Conservation (phyloP, 92 coral and sea anemone species). For the Chrysogorgia sp. region DNA sequence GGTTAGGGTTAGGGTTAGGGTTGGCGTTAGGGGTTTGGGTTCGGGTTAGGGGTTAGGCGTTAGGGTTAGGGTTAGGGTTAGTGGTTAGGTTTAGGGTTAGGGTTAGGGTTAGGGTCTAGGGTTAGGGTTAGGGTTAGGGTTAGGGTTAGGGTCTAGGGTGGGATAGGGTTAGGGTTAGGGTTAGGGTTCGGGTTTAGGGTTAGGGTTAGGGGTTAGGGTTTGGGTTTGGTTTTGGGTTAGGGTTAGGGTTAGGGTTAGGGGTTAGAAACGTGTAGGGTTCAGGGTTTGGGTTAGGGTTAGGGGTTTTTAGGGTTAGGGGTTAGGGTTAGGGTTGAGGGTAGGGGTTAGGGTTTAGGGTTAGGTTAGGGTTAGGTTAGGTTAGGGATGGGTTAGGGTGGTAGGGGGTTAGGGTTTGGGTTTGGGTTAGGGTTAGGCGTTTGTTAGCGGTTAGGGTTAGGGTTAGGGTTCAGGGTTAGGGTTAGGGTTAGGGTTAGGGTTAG, state of each 20-base stretch:
- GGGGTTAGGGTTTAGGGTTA: conserved; percentile 45
- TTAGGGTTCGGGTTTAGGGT: conserved; percentile 4
- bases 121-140: conserved; percentile 50
- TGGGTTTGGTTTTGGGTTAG: conserved; percentile 34
- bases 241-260: conserved; percentile 57
- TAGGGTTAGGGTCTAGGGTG: conserved; percentile 50
- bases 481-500: conserved; percentile 28
- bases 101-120: conserved; percentile 43
- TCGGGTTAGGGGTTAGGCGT: conserved; percentile 38
- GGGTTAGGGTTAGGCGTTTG: conserved; percentile 34
- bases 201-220: conserved; percentile 14
- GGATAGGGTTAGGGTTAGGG: conserved; percentile 21
- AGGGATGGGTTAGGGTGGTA: conserved; percentile 20
- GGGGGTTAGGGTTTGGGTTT: conserved; percentile 38
- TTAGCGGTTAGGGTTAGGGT: conserved; percentile 16
- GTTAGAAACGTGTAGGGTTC: not conserved
- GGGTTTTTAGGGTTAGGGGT: not conserved
- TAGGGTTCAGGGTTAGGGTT: conserved; percentile 39
- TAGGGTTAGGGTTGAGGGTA: conserved; percentile 46
- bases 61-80: conserved; percentile 38
- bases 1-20: conserved; percentile 40
- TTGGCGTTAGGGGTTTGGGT: conserved; percentile 31
- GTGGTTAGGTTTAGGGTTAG: conserved; percentile 37
- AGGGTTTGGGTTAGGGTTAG: conserved; percentile 38
- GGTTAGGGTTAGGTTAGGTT: conserved; percentile 30